phyloP scores from a whole-genome alignment of 2,113 vertebrate species.

The Centropus unirufus region DNA sequence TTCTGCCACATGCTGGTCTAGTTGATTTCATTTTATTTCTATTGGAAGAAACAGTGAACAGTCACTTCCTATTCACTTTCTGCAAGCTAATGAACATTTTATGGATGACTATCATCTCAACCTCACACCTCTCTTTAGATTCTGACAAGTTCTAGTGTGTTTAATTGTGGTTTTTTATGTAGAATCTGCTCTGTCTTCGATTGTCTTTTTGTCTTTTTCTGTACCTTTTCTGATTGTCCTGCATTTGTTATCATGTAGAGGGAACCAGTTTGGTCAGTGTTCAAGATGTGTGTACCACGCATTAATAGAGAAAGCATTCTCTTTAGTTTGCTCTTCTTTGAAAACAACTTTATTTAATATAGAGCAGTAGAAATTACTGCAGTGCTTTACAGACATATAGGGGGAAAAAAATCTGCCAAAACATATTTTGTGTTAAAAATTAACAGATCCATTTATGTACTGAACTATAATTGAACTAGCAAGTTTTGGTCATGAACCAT shows the following conservation, averaged over 20 bases:
- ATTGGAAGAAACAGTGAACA: conserved; percentile 17
- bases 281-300: background rate
- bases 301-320: background rate
- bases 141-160: background rate
- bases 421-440: background rate
- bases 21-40: conserved; percentile 1
- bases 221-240: background rate
- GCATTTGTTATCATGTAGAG: background rate
- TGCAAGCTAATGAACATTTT: conserved; percentile 26
- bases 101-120: background rate
- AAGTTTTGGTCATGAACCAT: background rate
- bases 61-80: conserved; percentile 7
- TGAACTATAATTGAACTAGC: background rate
- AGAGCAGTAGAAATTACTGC: background rate
- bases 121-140: background rate
- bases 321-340: background rate
- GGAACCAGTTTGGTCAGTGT: background rate
- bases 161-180: background rate
- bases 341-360: background rate
- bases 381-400: background rate
- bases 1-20: background rate
- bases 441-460: background rate
- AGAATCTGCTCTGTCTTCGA: background rate
- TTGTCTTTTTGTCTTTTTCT: background rate
- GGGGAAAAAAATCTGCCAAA: background rate